A percentile compares a stretch with the other conserved stretches of the same genome.
These are phyloP conservation scores for Grallaria varia DNA, from an alignment of 2,113 vertebrate species.

Conservation along the genomic window DNA sequence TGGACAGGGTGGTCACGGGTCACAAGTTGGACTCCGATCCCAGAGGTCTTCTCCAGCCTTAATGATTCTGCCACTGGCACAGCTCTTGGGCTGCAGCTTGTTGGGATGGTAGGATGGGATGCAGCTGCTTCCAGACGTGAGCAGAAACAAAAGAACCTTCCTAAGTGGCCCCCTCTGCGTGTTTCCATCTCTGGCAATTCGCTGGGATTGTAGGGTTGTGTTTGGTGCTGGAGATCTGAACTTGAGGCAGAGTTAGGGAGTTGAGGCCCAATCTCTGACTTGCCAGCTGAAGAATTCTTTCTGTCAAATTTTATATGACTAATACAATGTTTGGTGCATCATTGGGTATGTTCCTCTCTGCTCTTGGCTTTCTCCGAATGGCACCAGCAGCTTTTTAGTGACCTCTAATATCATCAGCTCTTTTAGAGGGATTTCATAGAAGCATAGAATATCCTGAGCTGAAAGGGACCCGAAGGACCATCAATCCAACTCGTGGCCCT, in stretches of 20 bases:
- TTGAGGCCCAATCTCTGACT: neutral
- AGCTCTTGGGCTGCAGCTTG: neutral
- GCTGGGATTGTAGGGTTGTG: neutral
- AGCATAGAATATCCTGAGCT: neutral
- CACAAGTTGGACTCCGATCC: neutral
- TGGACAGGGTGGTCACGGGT: neutral
- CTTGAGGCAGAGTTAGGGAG: neutral
- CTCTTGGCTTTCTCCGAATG: neutral
- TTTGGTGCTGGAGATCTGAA: neutral
- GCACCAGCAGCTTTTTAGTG: too few relatives aligned
- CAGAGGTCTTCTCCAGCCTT: neutral
- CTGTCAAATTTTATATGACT: fast-evolving
- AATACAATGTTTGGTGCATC: neutral
- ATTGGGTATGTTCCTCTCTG: neutral
- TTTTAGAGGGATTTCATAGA: neutral
- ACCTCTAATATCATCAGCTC: fast-evolving
- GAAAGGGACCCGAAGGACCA: too few relatives aligned
- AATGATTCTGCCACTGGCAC: neutral
- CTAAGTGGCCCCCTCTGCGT: too few relatives aligned
- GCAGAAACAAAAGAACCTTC: neutral
- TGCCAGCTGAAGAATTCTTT: neutral
- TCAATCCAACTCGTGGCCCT: neutral
- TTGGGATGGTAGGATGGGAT: neutral
- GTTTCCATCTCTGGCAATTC: neutral
- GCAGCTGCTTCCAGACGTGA: neutral